Evolutionary conservation across 2,797 vertebrate species (phyloP).

Genomic region (Galagoides demidoff): DNA sequence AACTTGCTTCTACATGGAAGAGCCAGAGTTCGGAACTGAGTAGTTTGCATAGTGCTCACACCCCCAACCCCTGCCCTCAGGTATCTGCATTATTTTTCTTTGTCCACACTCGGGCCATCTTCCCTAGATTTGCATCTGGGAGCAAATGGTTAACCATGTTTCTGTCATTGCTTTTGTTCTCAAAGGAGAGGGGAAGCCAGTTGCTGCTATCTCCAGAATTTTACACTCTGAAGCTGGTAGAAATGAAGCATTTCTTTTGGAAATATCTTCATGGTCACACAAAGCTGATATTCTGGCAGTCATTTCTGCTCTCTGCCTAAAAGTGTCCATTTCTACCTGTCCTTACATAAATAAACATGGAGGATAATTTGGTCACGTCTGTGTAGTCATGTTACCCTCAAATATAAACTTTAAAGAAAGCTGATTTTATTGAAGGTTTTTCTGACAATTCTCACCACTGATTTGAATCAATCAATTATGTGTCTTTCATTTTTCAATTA

Average conservation of each 20-base stretch:
- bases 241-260: not conserved
- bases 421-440: not conserved
- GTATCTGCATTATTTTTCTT: not conserved
- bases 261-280: not conserved
- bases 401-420: slow-evolving; percentile 1
- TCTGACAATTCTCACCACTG: not conserved
- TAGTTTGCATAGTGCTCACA: not conserved
- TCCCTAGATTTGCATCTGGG: not conserved
- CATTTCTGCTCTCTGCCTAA: not conserved
- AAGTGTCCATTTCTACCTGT: not conserved
- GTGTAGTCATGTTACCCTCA: not conserved
- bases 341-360: not conserved
- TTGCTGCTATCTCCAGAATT: not conserved
- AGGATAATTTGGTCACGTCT: not conserved
- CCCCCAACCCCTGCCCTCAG: not conserved
- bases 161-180: not conserved
- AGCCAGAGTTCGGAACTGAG: not conserved
- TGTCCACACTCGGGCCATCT: not conserved
- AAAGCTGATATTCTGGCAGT: not conserved
- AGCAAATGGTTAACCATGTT: not conserved
- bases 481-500: not conserved
- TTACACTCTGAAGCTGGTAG: not conserved
- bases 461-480: not conserved
- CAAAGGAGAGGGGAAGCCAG: not conserved
- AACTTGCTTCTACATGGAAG: not conserved